Percentiles rank a stretch among this genome's conserved stretches.
phyloP scores from a whole-genome alignment of 2,888 invertebrate species.

The Temnothorax rugatulus region DNA sequence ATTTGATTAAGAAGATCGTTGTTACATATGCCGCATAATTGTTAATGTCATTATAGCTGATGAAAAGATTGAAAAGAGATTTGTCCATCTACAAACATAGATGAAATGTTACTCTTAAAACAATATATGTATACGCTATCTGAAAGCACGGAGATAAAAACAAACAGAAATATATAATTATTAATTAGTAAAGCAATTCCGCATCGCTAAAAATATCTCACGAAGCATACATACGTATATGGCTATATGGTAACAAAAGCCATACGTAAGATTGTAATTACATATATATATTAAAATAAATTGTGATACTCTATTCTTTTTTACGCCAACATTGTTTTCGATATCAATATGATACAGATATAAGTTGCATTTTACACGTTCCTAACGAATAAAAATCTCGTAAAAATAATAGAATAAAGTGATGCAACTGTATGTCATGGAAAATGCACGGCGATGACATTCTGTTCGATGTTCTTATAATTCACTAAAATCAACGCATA shows the following conservation, averaged over 20 bases:
- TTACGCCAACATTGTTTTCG: background rate
- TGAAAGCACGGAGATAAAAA: slow-evolving; percentile 3
- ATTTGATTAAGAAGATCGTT: slow-evolving; percentile 6
- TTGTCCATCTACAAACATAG: slow-evolving; percentile 1
- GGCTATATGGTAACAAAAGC: background rate
- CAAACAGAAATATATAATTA: slow-evolving; percentile 15
- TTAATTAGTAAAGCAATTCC: slow-evolving; percentile 19
- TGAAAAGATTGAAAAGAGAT: background rate
- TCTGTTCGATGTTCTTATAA: background rate
- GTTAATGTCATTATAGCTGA: slow-evolving; percentile 23
- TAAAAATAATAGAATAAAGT: slow-evolving; percentile 11
- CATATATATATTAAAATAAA: slow-evolving; percentile 28
- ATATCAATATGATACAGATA: slow-evolving; percentile 42
- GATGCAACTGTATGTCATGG: slow-evolving; percentile 42
- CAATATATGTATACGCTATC: background rate
- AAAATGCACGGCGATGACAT: slow-evolving; percentile 13
- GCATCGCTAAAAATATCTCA: slow-evolving; percentile 25
- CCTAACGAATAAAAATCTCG: slow-evolving; percentile 5
- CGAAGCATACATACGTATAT: slow-evolving; percentile 8
- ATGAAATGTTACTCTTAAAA: slow-evolving; percentile 1
- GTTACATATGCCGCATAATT: slow-evolving; percentile 22
- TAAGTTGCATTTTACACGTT: slow-evolving; percentile 9
- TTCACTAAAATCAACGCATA: background rate
- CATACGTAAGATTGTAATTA: background rate
- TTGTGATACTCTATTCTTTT: slow-evolving; percentile 17